Evolutionary conservation across 2,888 invertebrate genomes (phyloP), one percentile per base, ranked within the genome.

Genomic region (Aelia acuminata): DNA sequence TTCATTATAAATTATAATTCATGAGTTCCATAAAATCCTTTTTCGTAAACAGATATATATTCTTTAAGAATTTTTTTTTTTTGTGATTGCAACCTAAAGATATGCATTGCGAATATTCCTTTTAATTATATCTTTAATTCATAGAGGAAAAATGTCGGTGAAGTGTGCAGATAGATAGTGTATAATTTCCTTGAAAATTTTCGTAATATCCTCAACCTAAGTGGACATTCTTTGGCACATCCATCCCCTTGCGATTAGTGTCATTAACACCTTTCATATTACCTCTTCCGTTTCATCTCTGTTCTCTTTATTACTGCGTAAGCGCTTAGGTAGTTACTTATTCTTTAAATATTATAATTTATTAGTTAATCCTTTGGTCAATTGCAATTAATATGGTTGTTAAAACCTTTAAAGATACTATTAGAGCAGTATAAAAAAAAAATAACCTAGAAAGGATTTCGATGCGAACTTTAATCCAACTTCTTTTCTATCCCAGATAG

Each of bases 401-500:
- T n/a, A n/a, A n/a, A n/a, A n/a, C n/a, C n/a, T n/a, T n/a, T n/a
- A n/a, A n/a, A n/a, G n/a, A n/a, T n/a, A n/a, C n/a, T n/a, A n/a
- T n/a, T n/a, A n/a, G n/a, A n/a, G n/a, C n/a, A n/a, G n/a, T n/a
- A n/a, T n/a, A n/a, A n/a, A n/a, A n/a, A n/a, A n/a, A n/a, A n/a
- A n/a, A n/a, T n/a, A 43, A 7, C 43, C 10, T 43, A 43, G 4
- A 43, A 43, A 43, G 43, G 10, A 43, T 4, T 7, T 22, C 3
- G n/a, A 22, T 53, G 7, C 57, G 7, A 26, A 57, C 1, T 53
- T 13, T 26, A 70, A 70, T 31, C 63, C 63, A 26, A 4, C 57
- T 26, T 53, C 8, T 13, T 8, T 0, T 13, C 26, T 35, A 2
- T 35, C 35, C 26, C 88, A 93, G 93, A 92, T 94, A 1, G 96